phyloP scores from a whole-genome alignment of 1,140 invertebrate genomes.

The Belonocnema kinseyi region DNA sequence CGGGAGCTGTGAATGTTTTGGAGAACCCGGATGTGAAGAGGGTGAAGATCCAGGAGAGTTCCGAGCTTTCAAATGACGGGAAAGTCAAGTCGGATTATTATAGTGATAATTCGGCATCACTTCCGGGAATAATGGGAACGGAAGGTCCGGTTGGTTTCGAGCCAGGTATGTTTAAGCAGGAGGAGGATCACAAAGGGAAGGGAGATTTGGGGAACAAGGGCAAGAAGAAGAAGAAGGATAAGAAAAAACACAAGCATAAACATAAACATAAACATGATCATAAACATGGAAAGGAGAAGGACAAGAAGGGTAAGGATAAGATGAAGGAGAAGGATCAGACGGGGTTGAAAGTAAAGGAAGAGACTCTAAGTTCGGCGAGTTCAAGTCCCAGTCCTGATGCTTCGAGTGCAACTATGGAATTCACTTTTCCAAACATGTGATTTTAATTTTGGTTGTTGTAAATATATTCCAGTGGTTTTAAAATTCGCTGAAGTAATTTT shows the following conservation, averaged over 20 bases:
- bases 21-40: slow-evolving; percentile 63
- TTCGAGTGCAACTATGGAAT: slow-evolving; percentile 63
- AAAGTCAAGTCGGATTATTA: slow-evolving; percentile 83
- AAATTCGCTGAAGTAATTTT: too few relatives aligned
- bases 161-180: slow-evolving; percentile 85
- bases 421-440: slow-evolving; percentile 60
- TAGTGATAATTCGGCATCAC: slow-evolving; percentile 85
- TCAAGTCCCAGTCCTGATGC: slow-evolving; percentile 79
- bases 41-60: slow-evolving; percentile 51
- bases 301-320: slow-evolving; percentile 79
- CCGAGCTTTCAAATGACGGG: slow-evolving; percentile 51
- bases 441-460: too few relatives aligned
- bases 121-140: slow-evolving; percentile 82
- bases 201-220: slow-evolving; percentile 75
- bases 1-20: slow-evolving; percentile 49
- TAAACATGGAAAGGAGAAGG: slow-evolving; percentile 79
- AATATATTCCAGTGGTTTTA: too few relatives aligned
- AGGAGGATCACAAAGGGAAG: slow-evolving; percentile 74
- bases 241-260: slow-evolving; percentile 89
- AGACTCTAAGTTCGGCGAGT: slow-evolving; percentile 80
- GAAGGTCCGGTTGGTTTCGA: slow-evolving; percentile 85
- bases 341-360: slow-evolving; percentile 76
- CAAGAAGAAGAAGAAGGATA: slow-evolving; percentile 89
- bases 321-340: slow-evolving; percentile 73
- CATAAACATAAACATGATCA: slow-evolving; percentile 87